phyloP scores from a whole-genome alignment of 1,140 invertebrate species.

The Orchesella cincta region DNA sequence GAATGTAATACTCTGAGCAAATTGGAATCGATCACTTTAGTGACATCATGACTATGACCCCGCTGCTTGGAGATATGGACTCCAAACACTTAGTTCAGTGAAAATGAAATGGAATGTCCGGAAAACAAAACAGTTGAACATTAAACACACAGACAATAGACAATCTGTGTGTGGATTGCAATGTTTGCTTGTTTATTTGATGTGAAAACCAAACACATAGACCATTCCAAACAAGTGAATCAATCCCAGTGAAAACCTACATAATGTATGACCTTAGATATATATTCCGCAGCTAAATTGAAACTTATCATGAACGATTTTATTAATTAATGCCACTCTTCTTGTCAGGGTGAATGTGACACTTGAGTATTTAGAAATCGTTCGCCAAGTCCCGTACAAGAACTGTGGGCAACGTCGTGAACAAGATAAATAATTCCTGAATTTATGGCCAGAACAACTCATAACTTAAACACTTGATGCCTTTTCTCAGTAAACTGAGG shows the following conservation, averaged over 20 bases:
- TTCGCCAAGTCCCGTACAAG: not conserved
- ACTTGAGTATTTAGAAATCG: not conserved
- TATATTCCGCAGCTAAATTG: not conserved
- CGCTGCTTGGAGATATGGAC: not conserved
- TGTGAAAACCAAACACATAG: not conserved
- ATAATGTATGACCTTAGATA: not conserved
- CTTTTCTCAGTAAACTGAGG: not conserved
- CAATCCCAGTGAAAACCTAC: no score
- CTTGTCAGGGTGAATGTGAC: not conserved
- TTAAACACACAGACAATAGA: not conserved
- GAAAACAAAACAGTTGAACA: not conserved
- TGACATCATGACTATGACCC: no score
- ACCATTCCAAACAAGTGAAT: no score
- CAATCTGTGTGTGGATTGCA: not conserved
- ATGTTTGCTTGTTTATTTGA: not conserved
- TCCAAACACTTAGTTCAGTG: not conserved
- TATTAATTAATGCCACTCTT: not conserved
- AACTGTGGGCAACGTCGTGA: not conserved
- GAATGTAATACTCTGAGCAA: no score
- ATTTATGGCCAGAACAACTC: not conserved
- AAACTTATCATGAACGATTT: not conserved
- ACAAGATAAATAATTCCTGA: not conserved
- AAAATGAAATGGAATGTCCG: not conserved
- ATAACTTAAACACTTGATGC: not conserved
- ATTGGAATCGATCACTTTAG: no score